Evolutionary conservation across 2,797 vertebrate species (phyloP).

Genomic region (Amblyraja radiata): DNA sequence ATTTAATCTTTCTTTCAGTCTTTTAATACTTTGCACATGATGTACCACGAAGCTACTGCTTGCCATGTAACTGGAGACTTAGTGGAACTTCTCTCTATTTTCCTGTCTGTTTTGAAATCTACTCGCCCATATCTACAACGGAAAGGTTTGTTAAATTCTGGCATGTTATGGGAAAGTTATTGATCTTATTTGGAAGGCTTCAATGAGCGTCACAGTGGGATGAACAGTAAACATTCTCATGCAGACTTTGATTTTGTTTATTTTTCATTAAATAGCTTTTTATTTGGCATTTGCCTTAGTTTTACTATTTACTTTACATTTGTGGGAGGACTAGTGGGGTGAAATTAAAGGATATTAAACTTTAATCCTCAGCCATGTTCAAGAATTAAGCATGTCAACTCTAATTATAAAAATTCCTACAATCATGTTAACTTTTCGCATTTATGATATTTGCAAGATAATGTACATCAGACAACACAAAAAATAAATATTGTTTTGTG

Average conservation of each 20-base stretch:
- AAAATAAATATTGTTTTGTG: not conserved
- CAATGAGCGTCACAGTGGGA: not conserved
- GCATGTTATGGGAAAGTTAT: not conserved
- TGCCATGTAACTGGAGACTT: constrained; percentile 96
- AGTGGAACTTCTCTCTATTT: constrained; percentile 94
- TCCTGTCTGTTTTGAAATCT: constrained; percentile 90
- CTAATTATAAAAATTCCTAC: not conserved
- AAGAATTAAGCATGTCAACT: not conserved
- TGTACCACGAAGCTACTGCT: constrained; percentile 97
- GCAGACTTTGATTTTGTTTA: not conserved
- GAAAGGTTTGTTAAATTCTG: constrained; percentile 73
- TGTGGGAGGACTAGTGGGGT: not conserved
- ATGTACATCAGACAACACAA: not conserved
- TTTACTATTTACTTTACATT: not conserved
- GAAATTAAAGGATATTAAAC: not conserved
- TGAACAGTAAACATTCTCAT: not conserved
- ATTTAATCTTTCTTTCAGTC: constrained; percentile 58
- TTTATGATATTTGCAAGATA: not conserved
- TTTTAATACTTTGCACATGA: constrained; percentile 97
- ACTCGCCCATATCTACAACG: constrained; percentile 89
- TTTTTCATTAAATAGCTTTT: not conserved
- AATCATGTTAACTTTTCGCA: not conserved
- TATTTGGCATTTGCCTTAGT: not conserved
- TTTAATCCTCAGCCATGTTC: not conserved
- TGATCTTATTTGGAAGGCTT: not conserved